Evolutionary conservation across 2,113 vertebrate genomes (phyloP).

Genomic region (Colossoma macropomum): DNA sequence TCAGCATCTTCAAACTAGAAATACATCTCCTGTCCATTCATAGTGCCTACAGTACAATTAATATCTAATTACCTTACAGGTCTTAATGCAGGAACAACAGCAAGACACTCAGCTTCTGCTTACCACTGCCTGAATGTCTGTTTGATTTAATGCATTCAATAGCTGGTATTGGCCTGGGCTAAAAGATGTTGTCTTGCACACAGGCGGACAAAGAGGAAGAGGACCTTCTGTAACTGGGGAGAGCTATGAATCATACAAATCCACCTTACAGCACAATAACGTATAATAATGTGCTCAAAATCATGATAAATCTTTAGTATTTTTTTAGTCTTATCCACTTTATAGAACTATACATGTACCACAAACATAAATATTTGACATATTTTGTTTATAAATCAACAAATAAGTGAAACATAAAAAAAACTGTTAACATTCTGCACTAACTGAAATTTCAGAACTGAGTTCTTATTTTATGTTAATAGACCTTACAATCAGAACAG

Average conservation of each 20-base stretch:
- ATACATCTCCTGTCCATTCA: constrained; percentile 43
- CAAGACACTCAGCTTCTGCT: constrained; percentile 37
- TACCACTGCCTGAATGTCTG: constrained; percentile 33
- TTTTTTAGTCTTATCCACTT: neutral
- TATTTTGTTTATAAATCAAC: no score
- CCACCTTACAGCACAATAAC: neutral
- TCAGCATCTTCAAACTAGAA: constrained; percentile 46
- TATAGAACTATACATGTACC: neutral
- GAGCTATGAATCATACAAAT: constrained; percentile 39
- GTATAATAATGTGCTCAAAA: neutral
- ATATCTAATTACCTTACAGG: constrained; percentile 52
- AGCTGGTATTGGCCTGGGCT: constrained; percentile 39
- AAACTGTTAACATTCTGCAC: no score
- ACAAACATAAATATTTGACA: neutral
- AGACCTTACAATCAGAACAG: no score
- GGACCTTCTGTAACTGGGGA: neutral
- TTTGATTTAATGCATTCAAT: constrained; percentile 55
- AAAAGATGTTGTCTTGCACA: constrained; percentile 21
- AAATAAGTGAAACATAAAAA: no score
- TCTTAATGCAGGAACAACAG: constrained; percentile 49
- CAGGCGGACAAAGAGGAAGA: neutral
- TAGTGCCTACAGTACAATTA: constrained; percentile 51
- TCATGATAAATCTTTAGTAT: constrained; percentile 5
- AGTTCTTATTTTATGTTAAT: no score
- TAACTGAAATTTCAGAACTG: no score